Evolutionary conservation across 2,113 vertebrate genomes (phyloP), one percentile per base, ranked within the genome.

Genomic region (Nymphicus hollandicus): DNA sequence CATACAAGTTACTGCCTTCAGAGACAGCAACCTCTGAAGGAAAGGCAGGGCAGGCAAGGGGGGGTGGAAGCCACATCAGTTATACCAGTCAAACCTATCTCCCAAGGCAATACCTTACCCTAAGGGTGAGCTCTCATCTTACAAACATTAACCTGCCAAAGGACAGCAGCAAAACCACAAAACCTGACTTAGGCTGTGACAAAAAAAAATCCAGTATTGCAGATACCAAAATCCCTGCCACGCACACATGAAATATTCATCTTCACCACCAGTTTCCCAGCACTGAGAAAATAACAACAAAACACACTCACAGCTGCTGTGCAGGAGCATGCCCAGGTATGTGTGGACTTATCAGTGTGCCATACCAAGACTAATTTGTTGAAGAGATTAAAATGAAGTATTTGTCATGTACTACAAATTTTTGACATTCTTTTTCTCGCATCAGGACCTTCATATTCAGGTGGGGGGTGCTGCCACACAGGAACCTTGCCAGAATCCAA

Each of bases 371-470:
- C 43, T 73, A 43, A 89, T 73, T 60, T 70, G n/a, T 33, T 63
- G n/a, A 93, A 73, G 53, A 81, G 46, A 94, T 94, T 96, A 77
- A 83, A 88, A 88, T 53, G 13, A 95, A 94, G 28, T 63, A 53
- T 92, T 90, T 88, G 46, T 46, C 69, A 77, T 12, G 44, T 64
- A 65, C 63, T 63, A 70, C 41, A 88, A n/a, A 87, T 81, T 74
- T 94, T 89, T 94, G 0, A 77, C 63, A 73, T 73, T 82, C 69
- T 56, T 89, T 41, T 87, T 47, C 58, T 77, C 44, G 37, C 3
- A 82, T 25, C 66, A 88, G 13, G 13, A 82, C n/a, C 56, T 90
- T 86, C 41, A 33, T 65, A 56, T 24, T 71, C 25, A 19, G 37
- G 7, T 10, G 7, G 0, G 6, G 2, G 2, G 7, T 4, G 2